Conservation (phyloP, 1,140 invertebrate genomes). For the Bombyx mori region DNA sequence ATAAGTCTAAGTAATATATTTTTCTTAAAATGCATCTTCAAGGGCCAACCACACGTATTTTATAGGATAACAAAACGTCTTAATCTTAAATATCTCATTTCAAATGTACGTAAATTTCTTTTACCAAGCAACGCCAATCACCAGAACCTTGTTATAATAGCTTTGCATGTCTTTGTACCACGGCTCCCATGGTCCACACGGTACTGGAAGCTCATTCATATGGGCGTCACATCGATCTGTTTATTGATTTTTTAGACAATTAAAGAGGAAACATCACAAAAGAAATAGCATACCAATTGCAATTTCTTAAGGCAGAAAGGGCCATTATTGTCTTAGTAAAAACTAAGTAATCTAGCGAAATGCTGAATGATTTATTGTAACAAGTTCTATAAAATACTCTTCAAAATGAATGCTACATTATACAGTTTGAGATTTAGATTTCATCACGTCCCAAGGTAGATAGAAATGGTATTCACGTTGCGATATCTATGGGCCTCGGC, state of each 20-base stretch:
- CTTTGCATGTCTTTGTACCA: constrained; percentile 49
- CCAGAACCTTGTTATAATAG: constrained; percentile 38
- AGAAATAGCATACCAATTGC: too few species aligned
- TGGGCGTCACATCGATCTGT: constrained; percentile 42
- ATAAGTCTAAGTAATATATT: too few species aligned
- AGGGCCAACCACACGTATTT: too few species aligned
- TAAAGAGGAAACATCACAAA: too few species aligned
- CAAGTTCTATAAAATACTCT: background rate
- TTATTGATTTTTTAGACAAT: background rate
- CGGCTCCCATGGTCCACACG: constrained; percentile 46
- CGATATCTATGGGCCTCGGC: too few species aligned
- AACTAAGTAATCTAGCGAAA: background rate
- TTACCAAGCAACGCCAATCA: constrained; percentile 41
- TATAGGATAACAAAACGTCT: too few species aligned
- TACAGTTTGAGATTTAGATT: background rate
- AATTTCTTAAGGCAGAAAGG: too few species aligned
- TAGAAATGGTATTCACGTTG: too few species aligned
- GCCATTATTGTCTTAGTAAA: too few species aligned
- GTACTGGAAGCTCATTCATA: constrained; percentile 60
- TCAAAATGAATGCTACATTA: constrained; percentile 5
- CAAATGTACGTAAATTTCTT: background rate
- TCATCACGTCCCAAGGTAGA: too few species aligned
- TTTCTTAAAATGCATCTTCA: too few species aligned
- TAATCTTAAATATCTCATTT: too few species aligned
- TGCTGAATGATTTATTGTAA: background rate